A percentile compares a stretch with the other conserved stretches of the same genome.
These are phyloP conservation scores for Drosophila biarmipes DNA, from an alignment of 1,140 invertebrate genomes.

Conservation along the genomic window DNA sequence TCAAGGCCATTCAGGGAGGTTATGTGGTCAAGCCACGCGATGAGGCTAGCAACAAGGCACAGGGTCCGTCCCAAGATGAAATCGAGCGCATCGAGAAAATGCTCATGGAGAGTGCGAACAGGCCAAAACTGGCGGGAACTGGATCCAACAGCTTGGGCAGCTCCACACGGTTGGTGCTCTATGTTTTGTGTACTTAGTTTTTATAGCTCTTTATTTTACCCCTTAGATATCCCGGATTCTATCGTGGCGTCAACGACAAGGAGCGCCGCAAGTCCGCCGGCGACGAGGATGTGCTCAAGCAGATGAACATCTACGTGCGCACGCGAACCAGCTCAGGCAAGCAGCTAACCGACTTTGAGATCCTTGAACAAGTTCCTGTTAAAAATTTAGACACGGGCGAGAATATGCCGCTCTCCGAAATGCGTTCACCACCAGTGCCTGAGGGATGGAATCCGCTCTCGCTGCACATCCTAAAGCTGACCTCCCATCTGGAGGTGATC, in stretches of 20 bases:
- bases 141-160: constrained; percentile 84
- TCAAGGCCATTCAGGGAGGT: constrained; percentile 89
- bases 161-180: constrained; percentile 65
- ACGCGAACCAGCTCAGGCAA: constrained; percentile 94
- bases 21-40: constrained; percentile 93
- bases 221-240: constrained; percentile 74
- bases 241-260: constrained; percentile 84
- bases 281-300: constrained; percentile 89
- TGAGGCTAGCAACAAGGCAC: constrained; percentile 89
- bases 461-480: constrained; percentile 95
- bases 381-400: constrained; percentile 95
- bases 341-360: constrained; percentile 94
- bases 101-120: constrained; percentile 75
- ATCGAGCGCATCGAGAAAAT: constrained; percentile 87
- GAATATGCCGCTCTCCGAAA: constrained; percentile 84
- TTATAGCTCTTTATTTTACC: neutral
- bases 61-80: constrained; percentile 87
- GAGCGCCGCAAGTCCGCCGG: constrained; percentile 90
- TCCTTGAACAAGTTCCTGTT: constrained; percentile 96
- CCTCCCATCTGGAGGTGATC: constrained; percentile 78
- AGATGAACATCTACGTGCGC: constrained; percentile 91
- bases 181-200: too few relatives aligned
- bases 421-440: constrained; percentile 83
- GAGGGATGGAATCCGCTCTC: constrained; percentile 90
- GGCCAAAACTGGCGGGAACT: constrained; percentile 78